phyloP scores from a whole-genome alignment of 1,140 invertebrate species.

The Monochamus saltuarius region DNA sequence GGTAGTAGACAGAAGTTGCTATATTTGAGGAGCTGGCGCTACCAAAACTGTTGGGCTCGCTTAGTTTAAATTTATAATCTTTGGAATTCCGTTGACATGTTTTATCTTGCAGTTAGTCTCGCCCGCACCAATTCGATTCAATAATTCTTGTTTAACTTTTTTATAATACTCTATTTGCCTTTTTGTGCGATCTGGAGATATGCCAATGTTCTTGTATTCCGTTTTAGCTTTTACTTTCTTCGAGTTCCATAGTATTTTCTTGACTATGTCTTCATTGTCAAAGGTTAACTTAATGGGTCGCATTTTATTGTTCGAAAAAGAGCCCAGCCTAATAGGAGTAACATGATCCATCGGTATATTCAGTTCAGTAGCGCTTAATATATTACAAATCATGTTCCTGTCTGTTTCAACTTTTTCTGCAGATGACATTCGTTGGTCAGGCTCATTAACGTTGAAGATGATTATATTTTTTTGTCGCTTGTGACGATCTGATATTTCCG shows the following conservation, averaged over 20 bases:
- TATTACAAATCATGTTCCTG: neutral
- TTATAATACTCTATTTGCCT: constrained; percentile 9
- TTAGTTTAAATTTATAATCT: neutral
- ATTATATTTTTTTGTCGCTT: constrained; percentile 8
- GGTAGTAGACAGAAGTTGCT: constrained; percentile 1
- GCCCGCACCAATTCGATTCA: neutral
- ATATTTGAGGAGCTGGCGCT: neutral
- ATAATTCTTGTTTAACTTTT: constrained; percentile 3
- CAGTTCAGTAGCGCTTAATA: neutral
- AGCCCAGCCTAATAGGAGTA: neutral
- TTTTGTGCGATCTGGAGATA: neutral
- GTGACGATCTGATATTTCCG: constrained; percentile 8
- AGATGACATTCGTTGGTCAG: neutral
- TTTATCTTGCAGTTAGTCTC: constrained; percentile 6
- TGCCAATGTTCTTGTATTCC: neutral
- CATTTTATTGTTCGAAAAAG: neutral
- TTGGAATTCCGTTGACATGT: neutral
- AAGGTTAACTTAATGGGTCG: neutral
- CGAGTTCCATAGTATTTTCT: neutral
- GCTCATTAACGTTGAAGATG: neutral
- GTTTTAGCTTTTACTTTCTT: neutral
- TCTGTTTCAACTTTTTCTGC: constrained; percentile 2
- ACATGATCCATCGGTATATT: neutral
- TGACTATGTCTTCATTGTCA: neutral
- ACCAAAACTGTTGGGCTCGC: neutral